Base-by-base conservation (phyloP, 2,797 vertebrate species). In the Melopsittacus undulatus region DNA sequence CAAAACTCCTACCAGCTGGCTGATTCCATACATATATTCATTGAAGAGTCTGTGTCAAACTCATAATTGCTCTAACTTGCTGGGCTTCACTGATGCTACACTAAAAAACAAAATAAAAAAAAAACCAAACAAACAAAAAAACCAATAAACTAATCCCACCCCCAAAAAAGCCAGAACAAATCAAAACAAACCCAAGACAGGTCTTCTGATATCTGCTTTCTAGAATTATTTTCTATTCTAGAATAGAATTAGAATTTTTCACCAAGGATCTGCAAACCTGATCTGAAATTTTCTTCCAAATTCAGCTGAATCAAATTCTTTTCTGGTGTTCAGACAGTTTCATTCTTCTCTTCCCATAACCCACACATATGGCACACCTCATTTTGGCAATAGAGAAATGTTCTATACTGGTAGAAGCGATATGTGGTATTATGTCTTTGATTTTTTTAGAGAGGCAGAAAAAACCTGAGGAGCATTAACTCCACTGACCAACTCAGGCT, bases 201-300 rank as follows among this genome's bases (percentile, higher is more conserved):
- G 22, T 24, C 48, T 34, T 43, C 38, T 54, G 32, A 90, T 56
- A 42, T 83, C 70, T 54, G 8, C 61, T 94, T 95, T 73, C 81
- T 87, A 32, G 15, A 36, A 34, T 34, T 24, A 24, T 59, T 59
- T 59, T 36, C 56, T 59, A 26, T 36, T 59, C 56, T 36, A 36
- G 23, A 36, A 17, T 24, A 34, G 23, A 57, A 57, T 51, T 75
- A 36, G 67, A 95, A 87, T 92, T 94, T 94, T 89, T 95, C 70
- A 91, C 77, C 72, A 83, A 75, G 38, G 45, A 72, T 64, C 52
- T 59, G 24, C 32, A 92, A 94, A 51, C 26, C 68, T 72, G 74
- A 54, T 72, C 40, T 54, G 30, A 78, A 87, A 27, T 67, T 89
- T 85, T 87, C 75, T 76, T 70, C 88, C 9, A 92, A 13, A 64